These are phyloP conservation scores for Geotrypetes seraphini DNA, from an alignment of 2,797 vertebrate species.

Conservation along the genomic window DNA sequence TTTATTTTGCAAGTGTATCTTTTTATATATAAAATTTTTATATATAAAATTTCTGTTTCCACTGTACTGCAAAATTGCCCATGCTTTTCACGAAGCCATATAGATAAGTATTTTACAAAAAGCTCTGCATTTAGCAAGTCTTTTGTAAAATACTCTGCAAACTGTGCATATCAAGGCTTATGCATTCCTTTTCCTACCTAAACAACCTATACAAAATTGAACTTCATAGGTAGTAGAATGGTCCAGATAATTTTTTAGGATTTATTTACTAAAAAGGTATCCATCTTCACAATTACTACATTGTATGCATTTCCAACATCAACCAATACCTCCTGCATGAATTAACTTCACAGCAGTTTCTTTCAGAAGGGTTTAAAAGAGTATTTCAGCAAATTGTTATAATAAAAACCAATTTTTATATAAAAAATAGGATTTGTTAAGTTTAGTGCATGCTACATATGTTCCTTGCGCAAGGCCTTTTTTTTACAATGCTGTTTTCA, in stretches of 20 bases:
- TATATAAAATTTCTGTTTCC: no score
- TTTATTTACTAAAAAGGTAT: conserved; percentile 23
- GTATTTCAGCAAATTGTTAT: conserved; percentile 46
- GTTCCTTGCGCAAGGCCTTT: conserved; percentile 39
- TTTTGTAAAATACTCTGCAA: no score
- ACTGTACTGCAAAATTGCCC: no score
- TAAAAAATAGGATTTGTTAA: conserved; percentile 35
- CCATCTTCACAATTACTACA: conserved; percentile 32
- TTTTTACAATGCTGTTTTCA: conserved; percentile 30
- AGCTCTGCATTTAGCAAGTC: no score
- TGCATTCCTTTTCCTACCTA: no score
- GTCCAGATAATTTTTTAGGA: conserved; percentile 15
- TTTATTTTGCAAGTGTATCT: no score
- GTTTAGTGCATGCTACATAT: conserved; percentile 36
- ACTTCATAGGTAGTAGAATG: no score
- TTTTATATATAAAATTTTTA: no score
- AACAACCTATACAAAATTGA: no score
- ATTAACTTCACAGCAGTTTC: conserved; percentile 52
- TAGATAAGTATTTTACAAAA: no score
- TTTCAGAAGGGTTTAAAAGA: conserved; percentile 41
- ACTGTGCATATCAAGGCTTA: no score
- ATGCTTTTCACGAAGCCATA: no score
- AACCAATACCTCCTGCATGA: conserved; percentile 33
- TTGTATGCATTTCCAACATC: conserved; percentile 25
- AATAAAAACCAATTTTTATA: conserved; percentile 39